Base-by-base conservation (phyloP, 2,888 invertebrate genomes). In the Galerucella pusilla region DNA sequence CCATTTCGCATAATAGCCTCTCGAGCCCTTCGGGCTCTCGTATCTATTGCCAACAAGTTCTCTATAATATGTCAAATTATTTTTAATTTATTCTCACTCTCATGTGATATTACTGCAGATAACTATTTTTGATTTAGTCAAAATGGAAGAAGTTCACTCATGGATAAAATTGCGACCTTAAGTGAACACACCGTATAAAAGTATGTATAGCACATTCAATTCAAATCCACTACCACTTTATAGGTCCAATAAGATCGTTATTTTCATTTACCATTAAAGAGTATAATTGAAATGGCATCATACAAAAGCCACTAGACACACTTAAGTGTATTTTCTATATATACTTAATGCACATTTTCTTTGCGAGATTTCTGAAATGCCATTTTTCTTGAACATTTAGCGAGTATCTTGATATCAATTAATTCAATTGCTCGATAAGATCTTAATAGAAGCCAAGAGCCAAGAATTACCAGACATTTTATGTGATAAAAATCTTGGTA, bases 361-460 rank as follows among this genome's bases (percentile, higher is more conserved):
- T 68, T 7, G 49, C 49, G 46, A 67, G 46, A 73, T 66, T 73
- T 73, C 66, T 54, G 6, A 67, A 45, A 66, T 61, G 49, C 61
- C 46, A 69, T 61, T 69, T 61, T 69, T 68, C 59, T 52, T 61
- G 1, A 69, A 49, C 49, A 61, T 69, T 69, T 42, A 69, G 69
- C 69, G 49, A 67, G 28, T 59, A 66, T 66, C 59, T 72, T 14
- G 25, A 45, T 59, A 72, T 72, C 66, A 72, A 72, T 72, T 72
- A 72, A 72, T 66, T 66, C 66, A 60, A 72, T 59, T 49, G 66
- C 54, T 5, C 10, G 72, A 72, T 72, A 72, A 66, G 59, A 72
- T 72, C 72, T 72, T 45, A 64, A 67, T 60, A 66, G 72, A 66
- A 66, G 61, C 49, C 66, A 60, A 72, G 66, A 66, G 72, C 60